A percentile compares a stretch with the other conserved stretches of the same genome.
phyloP scores from a whole-genome alignment of 2,888 invertebrate species.

The Leptinotarsa haldemani region DNA sequence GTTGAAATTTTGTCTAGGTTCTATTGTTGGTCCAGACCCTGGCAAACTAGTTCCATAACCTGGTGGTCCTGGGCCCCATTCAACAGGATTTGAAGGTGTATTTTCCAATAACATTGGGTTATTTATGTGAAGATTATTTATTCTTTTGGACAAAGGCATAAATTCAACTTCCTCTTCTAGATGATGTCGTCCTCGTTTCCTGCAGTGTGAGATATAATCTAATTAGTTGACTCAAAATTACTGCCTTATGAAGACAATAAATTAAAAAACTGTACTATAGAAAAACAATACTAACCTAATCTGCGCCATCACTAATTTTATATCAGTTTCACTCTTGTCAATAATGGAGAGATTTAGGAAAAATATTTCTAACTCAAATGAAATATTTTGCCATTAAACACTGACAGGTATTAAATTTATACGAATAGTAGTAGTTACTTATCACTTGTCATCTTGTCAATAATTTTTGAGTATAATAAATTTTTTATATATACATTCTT shows the following conservation, averaged over 20 bases:
- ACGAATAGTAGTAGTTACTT: too few species aligned
- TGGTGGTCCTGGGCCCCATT: conserved; percentile 61
- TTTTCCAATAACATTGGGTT: conserved; percentile 65
- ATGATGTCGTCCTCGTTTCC: conserved; percentile 79
- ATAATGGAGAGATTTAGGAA: neutral
- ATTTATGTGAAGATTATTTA: conserved; percentile 88
- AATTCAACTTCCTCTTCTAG: conserved; percentile 82
- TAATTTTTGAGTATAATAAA: too few species aligned
- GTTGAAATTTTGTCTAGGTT: conserved; percentile 60
- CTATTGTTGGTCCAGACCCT: conserved; percentile 60
- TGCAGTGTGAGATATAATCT: conserved; percentile 64
- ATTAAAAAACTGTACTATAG: neutral
- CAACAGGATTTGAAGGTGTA: conserved; percentile 51
- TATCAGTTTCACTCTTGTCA: neutral
- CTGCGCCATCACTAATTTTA: conserved; percentile 10
- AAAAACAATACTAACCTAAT: conserved; percentile 11
- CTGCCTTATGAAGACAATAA: neutral
- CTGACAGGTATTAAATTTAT: too few species aligned
- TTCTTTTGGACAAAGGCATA: conserved; percentile 89
- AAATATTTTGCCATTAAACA: too few species aligned
- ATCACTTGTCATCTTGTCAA: too few species aligned
- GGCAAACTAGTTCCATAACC: conserved; percentile 51
- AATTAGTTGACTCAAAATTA: neutral
- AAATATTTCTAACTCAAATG: neutral
- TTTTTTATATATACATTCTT: too few species aligned